These are phyloP conservation scores for Drosophila punjabiensis DNA, from an alignment of 1,140 invertebrate genomes.

Conservation along the genomic window DNA sequence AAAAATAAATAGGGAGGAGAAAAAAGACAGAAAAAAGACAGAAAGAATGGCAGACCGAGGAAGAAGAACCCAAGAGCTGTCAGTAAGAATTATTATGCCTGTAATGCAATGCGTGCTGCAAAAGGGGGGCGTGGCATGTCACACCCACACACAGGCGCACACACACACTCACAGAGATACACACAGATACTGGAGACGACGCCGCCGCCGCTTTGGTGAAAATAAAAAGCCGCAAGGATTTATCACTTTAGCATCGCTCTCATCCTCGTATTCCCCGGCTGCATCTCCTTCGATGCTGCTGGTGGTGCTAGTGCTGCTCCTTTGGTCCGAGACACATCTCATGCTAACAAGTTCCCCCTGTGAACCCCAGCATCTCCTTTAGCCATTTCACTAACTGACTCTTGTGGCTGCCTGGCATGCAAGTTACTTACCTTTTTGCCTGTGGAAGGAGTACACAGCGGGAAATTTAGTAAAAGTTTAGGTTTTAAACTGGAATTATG, in stretches of 20 bases:
- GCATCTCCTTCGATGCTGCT: slow-evolving; percentile 2
- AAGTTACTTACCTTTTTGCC: slow-evolving; percentile 71
- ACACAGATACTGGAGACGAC: slow-evolving; percentile 20
- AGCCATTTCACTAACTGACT: slow-evolving; percentile 31
- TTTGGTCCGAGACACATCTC: slow-evolving; percentile 70
- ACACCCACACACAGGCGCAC: slow-evolving; percentile 44
- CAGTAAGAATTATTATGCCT: slow-evolving; percentile 82
- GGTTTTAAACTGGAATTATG: too few relatives aligned
- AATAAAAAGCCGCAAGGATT: slow-evolving; percentile 83
- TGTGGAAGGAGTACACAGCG: slow-evolving; percentile 6
- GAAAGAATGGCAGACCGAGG: slow-evolving; percentile 17
- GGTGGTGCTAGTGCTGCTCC: slow-evolving; percentile 22
- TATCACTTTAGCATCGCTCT: slow-evolving; percentile 79
- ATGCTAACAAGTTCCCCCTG: slow-evolving; percentile 76
- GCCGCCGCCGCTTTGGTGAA: slow-evolving; percentile 48
- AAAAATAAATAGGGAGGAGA: slow-evolving; percentile 11
- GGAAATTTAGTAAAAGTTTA: not conserved
- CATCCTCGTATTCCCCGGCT: slow-evolving; percentile 29
- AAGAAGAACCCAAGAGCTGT: slow-evolving; percentile 57
- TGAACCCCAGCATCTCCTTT: not conserved
- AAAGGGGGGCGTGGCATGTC: slow-evolving; percentile 61
- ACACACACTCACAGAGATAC: slow-evolving; percentile 24
- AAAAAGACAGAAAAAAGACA: slow-evolving; percentile 18
- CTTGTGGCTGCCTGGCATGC: slow-evolving; percentile 60
- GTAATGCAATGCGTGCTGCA: slow-evolving; percentile 74